phyloP scores from a whole-genome alignment of 2,888 invertebrate species.

The Acleris laterana region DNA sequence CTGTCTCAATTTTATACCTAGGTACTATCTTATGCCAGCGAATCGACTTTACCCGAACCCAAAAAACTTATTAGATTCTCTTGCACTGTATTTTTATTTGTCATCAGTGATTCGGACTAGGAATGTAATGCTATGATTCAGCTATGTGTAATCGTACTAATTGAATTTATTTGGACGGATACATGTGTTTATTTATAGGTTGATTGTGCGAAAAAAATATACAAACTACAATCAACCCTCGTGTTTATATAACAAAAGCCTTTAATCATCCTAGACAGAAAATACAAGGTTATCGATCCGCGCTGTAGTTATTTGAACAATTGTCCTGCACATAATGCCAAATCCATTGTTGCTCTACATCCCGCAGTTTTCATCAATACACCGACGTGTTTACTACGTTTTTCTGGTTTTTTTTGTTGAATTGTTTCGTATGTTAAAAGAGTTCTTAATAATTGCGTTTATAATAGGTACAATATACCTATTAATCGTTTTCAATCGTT shows the following conservation, averaged over 20 bases:
- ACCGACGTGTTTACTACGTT: conserved; percentile 6
- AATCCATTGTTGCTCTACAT: conserved; percentile 23
- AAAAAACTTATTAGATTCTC: no score
- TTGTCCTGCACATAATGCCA: conserved; percentile 17
- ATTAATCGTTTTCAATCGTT: background rate
- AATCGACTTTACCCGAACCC: no score
- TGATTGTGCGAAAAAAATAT: background rate
- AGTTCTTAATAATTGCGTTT: background rate
- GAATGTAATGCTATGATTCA: no score
- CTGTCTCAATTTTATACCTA: no score
- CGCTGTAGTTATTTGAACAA: conserved; percentile 35
- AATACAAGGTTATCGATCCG: conserved; percentile 15
- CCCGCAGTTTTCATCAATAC: conserved; percentile 19
- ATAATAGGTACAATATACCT: conserved; percentile 2
- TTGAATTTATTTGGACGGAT: no score
- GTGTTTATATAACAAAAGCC: conserved; percentile 4
- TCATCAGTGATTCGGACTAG: no score
- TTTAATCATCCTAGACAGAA: conserved; percentile 12
- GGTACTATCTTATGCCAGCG: no score
- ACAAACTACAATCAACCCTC: no score
- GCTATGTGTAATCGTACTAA: no score
- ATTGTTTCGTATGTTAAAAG: background rate
- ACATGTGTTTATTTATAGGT: background rate
- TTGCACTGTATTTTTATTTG: no score
- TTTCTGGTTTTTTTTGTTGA: background rate